phyloP scores from a whole-genome alignment of 53 echinoderm and acorn worm genomes.

The Astropecten irregularis region DNA sequence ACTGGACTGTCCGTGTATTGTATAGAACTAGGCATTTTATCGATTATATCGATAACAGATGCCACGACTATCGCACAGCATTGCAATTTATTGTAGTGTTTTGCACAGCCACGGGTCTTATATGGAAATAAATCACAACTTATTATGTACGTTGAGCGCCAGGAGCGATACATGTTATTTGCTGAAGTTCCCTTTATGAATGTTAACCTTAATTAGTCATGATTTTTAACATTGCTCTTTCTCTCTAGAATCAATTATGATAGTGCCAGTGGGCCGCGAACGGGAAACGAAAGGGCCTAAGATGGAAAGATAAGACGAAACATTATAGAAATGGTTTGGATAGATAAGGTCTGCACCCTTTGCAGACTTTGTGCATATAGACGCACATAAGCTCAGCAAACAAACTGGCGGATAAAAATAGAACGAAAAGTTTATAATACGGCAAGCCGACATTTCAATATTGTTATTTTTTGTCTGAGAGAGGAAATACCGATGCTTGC shows the following conservation, averaged over 20 bases:
- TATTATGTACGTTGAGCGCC: constrained; percentile 55
- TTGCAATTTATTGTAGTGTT: constrained; percentile 35
- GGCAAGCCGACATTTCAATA: too few relatives aligned
- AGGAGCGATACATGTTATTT: constrained; percentile 48
- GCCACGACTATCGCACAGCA: too few relatives aligned
- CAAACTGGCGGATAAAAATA: too few relatives aligned
- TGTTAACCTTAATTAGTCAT: constrained; percentile 61
- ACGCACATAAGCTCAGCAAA: too few relatives aligned
- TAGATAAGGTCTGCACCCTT: too few relatives aligned
- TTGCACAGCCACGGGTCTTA: constrained; percentile 37
- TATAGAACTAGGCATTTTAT: too few relatives aligned
- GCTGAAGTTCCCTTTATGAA: constrained; percentile 58
- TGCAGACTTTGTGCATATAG: too few relatives aligned
- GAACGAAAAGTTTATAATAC: too few relatives aligned
- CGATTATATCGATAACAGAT: constrained; percentile 39
- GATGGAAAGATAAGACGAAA: neutral
- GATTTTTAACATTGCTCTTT: constrained; percentile 59
- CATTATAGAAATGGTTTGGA: too few relatives aligned
- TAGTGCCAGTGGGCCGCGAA: neutral
- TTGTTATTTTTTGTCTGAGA: too few relatives aligned
- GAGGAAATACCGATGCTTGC: too few relatives aligned
- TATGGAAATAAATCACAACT: constrained; percentile 54
- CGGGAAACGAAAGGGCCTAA: neutral
- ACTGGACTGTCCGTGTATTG: neutral
- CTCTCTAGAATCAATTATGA: constrained; percentile 45